Conservation (phyloP, 30 jellyfish, hydroid and myxozoan species). For the Catostylus mosaicus region DNA sequence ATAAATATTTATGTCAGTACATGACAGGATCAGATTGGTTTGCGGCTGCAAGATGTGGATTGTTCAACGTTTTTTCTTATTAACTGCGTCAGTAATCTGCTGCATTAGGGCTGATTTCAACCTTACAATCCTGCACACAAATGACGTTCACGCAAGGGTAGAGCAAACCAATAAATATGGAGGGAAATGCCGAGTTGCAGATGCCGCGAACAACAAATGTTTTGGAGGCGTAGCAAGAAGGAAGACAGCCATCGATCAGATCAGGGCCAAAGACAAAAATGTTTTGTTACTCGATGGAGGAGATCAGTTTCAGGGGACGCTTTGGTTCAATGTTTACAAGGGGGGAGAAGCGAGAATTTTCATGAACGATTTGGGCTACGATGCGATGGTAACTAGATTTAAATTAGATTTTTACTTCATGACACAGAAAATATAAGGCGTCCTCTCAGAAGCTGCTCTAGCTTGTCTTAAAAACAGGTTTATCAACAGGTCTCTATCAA, state of each 20-base stretch:
- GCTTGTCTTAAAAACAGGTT: no score
- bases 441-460: no score
- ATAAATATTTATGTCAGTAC: no score
- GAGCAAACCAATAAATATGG: constrained; percentile 87
- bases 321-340: constrained; percentile 94
- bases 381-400: constrained; percentile 82
- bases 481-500: no score
- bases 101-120: constrained; percentile 26
- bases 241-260: constrained; percentile 71
- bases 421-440: no score
- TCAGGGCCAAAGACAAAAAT: constrained; percentile 43
- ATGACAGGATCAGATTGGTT: no score
- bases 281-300: constrained; percentile 93
- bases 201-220: constrained; percentile 64
- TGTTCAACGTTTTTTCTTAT: not conserved
- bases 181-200: constrained; percentile 71
- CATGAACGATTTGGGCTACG: constrained; percentile 84
- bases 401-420: no score
- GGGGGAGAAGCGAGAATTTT: constrained; percentile 81
- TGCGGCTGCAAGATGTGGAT: not conserved
- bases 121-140: constrained; percentile 90
- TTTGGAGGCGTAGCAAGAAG: constrained; percentile 99
- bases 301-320: constrained; percentile 97
- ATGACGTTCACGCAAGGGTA: constrained; percentile 93
- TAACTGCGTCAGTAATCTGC: not conserved